phyloP scores from a whole-genome alignment of 2,113 vertebrate species.

The Edolisoma coerulescens region DNA sequence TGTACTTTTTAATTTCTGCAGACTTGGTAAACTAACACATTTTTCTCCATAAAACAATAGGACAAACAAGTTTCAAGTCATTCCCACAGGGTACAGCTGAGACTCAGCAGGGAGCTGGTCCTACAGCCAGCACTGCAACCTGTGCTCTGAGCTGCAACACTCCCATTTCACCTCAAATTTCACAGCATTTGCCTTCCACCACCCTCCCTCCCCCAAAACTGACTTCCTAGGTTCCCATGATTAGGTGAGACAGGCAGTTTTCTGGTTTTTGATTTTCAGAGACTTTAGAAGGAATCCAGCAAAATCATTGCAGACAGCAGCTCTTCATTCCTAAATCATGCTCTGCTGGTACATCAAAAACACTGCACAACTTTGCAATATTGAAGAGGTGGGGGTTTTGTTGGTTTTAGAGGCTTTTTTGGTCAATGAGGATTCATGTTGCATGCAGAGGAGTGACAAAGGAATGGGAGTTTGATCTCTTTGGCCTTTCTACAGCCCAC shows the following conservation, averaged over 20 bases:
- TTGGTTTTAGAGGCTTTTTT: not conserved
- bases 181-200: not conserved
- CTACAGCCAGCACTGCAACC: not conserved
- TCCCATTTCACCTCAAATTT: not conserved
- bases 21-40: not conserved
- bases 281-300: not conserved
- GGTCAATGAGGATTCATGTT: not conserved
- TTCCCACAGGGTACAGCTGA: fast-evolving
- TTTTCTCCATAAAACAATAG: not conserved
- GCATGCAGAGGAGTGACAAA: not conserved
- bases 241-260: not conserved
- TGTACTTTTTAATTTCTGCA: not conserved
- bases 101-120: not conserved
- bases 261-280: not conserved
- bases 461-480: not conserved
- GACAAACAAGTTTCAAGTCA: not conserved
- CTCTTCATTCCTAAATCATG: not conserved
- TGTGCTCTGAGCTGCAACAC: not conserved
- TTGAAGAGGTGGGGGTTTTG: not conserved
- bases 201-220: fast-evolving
- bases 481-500: not conserved
- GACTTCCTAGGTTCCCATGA: not conserved
- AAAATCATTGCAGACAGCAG: not conserved
- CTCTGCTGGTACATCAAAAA: not conserved
- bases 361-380: not conserved